These are phyloP conservation scores for Octodonta nipae DNA, from an alignment of 2,888 invertebrate species.

Conservation along the genomic window DNA sequence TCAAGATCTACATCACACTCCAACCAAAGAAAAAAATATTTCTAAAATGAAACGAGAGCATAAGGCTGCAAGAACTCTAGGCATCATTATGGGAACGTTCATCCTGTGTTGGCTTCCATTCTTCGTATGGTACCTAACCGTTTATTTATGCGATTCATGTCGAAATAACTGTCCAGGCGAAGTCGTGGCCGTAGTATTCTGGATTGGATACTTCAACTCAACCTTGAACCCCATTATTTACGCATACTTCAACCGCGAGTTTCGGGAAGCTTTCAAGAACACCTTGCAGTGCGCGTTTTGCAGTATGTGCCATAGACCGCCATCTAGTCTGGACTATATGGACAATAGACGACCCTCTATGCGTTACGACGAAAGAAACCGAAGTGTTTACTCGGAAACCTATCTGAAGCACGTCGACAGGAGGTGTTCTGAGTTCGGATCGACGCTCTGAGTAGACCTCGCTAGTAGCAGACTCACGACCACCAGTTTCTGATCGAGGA, in stretches of 20 bases:
- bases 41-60: constrained; percentile 89
- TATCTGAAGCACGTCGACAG: constrained; percentile 63
- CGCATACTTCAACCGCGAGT: constrained; percentile 96
- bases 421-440: constrained; percentile 66
- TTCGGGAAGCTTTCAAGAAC: constrained; percentile 91
- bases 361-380: constrained; percentile 58
- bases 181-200: constrained; percentile 83
- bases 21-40: constrained; percentile 78
- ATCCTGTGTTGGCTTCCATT: constrained; percentile 94
- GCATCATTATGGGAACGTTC: constrained; percentile 97
- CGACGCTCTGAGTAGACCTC: constrained; percentile 49
- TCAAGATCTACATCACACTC: constrained; percentile 54
- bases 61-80: constrained; percentile 88
- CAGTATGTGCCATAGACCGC: constrained; percentile 63
- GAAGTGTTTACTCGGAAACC: constrained; percentile 60
- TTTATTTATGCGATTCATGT: constrained; percentile 68
- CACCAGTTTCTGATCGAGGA: constrained; percentile 31
- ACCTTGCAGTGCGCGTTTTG: constrained; percentile 80
- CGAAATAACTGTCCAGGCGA: constrained; percentile 56
- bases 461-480: constrained; percentile 38
- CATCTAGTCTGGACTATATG: constrained; percentile 60
- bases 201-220: constrained; percentile 98
- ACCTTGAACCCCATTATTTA: constrained; percentile 94
- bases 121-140: constrained; percentile 89
- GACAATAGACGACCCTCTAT: constrained; percentile 66